Evolutionary conservation across 2,888 invertebrate genomes (phyloP).

Genomic region (Callinectes sapidus): DNA sequence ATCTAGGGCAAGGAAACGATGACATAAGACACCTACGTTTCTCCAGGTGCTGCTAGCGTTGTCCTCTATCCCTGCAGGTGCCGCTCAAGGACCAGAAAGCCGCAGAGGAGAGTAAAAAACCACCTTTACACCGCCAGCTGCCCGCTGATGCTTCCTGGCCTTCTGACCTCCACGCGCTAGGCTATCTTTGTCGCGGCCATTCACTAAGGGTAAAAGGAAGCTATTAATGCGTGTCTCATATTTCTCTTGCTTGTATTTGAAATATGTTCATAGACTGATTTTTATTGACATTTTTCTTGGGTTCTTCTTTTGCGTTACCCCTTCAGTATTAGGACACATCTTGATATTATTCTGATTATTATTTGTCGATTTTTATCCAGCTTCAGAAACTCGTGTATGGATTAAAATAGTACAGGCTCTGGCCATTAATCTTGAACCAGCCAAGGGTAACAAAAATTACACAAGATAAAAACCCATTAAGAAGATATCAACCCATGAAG

Average conservation of each 20-base stretch:
- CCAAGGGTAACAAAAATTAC: too few relatives aligned
- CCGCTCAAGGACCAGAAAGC: constrained; percentile 18
- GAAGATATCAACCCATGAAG: too few relatives aligned
- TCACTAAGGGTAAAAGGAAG: background rate
- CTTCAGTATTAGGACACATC: too few relatives aligned
- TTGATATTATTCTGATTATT: too few relatives aligned
- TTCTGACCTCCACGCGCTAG: background rate
- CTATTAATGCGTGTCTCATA: background rate
- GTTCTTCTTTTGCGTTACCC: too few relatives aligned
- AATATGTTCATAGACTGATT: too few relatives aligned
- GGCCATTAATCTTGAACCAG: too few relatives aligned
- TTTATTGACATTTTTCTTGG: too few relatives aligned
- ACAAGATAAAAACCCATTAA: too few relatives aligned
- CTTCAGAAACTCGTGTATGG: too few relatives aligned
- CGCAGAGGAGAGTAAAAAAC: constrained; percentile 8
- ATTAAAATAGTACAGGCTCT: too few relatives aligned
- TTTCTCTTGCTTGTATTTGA: background rate
- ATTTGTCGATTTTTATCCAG: too few relatives aligned
- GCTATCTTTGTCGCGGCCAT: constrained; percentile 32
- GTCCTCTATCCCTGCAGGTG: background rate
- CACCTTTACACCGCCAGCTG: background rate
- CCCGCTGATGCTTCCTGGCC: background rate
- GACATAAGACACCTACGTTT: background rate
- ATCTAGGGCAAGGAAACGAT: background rate
- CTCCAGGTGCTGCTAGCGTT: background rate